Conservation (phyloP, 2,888 invertebrate genomes). For the Tipula lateralis region DNA sequence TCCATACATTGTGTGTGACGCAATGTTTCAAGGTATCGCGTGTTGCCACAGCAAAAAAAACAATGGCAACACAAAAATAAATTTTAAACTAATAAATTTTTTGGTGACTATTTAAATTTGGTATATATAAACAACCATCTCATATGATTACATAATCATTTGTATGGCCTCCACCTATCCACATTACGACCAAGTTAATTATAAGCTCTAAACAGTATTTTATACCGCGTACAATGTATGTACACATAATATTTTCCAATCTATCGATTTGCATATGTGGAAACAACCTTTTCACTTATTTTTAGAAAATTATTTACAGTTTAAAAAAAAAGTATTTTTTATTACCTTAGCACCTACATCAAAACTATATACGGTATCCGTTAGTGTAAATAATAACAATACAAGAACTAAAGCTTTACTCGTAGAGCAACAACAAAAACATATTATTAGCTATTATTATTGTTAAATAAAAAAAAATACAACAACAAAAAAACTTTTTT, state of each 20-base stretch:
- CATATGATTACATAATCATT: neutral
- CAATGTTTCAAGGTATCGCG: neutral
- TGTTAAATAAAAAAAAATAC: neutral
- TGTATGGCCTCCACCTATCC: neutral
- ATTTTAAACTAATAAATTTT: neutral
- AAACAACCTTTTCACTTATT: neutral
- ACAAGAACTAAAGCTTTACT: neutral
- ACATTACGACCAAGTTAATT: neutral
- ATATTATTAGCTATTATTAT: neutral
- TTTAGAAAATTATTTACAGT: neutral
- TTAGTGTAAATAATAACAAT: neutral
- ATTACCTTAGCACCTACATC: neutral
- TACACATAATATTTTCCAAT: neutral
- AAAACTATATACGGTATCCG: neutral
- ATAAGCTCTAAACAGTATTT: too few species aligned
- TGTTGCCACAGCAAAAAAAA: neutral
- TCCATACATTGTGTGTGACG: neutral
- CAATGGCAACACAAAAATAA: neutral
- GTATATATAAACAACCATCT: neutral
- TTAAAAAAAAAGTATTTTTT: neutral
- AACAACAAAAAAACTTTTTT: neutral
- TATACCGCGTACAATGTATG: neutral
- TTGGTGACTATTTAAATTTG: neutral
- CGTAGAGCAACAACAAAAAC: neutral
- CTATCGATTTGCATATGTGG: neutral